Base-by-base conservation (phyloP, 64 coral and sea anemone species). In the Porites australiensis region DNA sequence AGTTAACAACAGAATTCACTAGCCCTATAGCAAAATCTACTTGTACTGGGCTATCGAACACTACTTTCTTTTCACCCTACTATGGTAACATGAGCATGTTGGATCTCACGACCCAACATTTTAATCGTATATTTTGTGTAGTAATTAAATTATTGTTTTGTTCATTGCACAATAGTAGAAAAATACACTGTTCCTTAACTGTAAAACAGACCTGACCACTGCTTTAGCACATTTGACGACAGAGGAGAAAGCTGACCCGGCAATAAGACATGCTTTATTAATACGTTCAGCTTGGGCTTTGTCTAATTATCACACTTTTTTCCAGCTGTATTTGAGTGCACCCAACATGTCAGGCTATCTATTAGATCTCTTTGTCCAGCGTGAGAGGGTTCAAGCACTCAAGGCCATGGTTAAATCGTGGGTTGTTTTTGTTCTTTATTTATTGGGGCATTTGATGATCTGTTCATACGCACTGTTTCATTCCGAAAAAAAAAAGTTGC, bases 291-390 rank as follows among this genome's bases (percentile, higher is more conserved):
- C 97, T 57, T 96, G 97, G 94, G 94, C 94, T 93, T 78, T 99
- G 82, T 99, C 94, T 96, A 99, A 99, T 82, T 99, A 99, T 94
- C 97, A 99, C 91, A 96, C 81, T 99, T 99, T 99, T 95, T 99
- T 99, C 94, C 97, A 96, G 88, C 97, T 99, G 70, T 99, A 99
- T 96, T 79, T 93, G 51, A 93, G 75, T 72, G 94, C 97, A 83
- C 97, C 97, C 64, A 99, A 96, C 87, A 99, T 99, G 97, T 95
- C 94, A 58, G 91, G 94, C 88, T 99, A 99, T 95, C 97, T 99
- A 50, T 90, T 99, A 80, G 97, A 99, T 95, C 86, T 99, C 91
- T 99, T 99, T 88, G 89, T 99, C 61, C 90, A 96, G 94, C 91
- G 97, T 43, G 94, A 99, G 63, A 92, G 97, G 74, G 71, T 90